Conservation (phyloP, 2,888 invertebrate genomes). For the Acrobasis consociella region DNA sequence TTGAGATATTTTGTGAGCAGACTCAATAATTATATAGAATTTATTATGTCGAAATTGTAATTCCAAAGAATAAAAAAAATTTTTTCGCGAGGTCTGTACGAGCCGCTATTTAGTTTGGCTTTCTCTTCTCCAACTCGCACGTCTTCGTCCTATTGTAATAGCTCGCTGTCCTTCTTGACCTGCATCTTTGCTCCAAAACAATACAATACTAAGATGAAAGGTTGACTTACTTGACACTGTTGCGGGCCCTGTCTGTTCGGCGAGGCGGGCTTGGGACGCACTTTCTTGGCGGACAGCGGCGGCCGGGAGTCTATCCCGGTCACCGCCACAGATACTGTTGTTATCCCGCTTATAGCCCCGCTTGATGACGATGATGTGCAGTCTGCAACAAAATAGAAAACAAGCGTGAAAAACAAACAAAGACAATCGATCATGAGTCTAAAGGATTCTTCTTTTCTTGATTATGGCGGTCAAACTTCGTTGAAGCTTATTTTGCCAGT, state of each 20-base stretch:
- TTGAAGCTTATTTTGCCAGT: too few relatives aligned
- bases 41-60: too few relatives aligned
- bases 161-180: background rate
- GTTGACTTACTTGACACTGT: slow-evolving; percentile 92
- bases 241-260: slow-evolving; percentile 96
- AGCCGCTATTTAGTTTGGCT: too few relatives aligned
- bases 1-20: too few relatives aligned
- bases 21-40: too few relatives aligned
- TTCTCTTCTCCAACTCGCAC: too few relatives aligned
- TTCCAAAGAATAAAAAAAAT: too few relatives aligned
- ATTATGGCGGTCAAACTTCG: too few relatives aligned
- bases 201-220: background rate
- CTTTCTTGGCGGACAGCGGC: slow-evolving; percentile 61
- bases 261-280: slow-evolving; percentile 92
- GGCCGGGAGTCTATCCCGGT: slow-evolving; percentile 66
- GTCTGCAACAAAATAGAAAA: slow-evolving; percentile 47
- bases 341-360: slow-evolving; percentile 57
- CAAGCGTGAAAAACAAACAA: background rate
- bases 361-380: slow-evolving; percentile 63
- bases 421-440: too few relatives aligned
- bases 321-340: slow-evolving; percentile 72
- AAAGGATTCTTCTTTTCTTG: too few relatives aligned
- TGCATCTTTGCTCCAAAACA: background rate
- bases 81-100: too few relatives aligned
- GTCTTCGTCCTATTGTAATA: too few relatives aligned